A percentile compares a stretch with the other conserved stretches of the same genome.
Conservation (phyloP, 2,888 invertebrate genomes). For the Andrena haemorrhoa region DNA sequence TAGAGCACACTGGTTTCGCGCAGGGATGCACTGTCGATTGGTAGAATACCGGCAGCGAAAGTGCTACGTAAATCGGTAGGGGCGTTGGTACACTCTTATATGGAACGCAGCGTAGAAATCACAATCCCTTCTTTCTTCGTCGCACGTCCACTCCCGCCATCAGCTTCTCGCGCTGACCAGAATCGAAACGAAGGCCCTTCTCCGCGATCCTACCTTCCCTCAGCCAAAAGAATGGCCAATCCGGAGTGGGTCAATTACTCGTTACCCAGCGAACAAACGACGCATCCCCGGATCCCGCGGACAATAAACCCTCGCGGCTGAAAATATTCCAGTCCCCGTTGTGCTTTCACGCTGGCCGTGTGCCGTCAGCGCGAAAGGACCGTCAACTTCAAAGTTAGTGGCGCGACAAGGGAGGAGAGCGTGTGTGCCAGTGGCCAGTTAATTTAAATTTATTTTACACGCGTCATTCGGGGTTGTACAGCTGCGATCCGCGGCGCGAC, state of each 20-base stretch:
- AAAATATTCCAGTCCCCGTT: background rate
- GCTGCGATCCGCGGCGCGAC: constrained; percentile 30
- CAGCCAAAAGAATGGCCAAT: background rate
- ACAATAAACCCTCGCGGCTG: constrained; percentile 14
- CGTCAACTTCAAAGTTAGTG: background rate
- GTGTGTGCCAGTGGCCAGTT: constrained; percentile 40
- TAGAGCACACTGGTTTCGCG: no score
- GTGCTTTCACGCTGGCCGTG: background rate
- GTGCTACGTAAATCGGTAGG: no score
- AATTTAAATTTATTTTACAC: constrained; percentile 57
- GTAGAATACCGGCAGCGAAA: no score
- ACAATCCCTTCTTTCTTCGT: background rate
- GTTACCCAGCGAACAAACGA: background rate
- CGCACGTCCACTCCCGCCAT: background rate
- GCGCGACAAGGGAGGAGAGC: background rate
- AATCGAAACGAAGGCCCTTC: background rate
- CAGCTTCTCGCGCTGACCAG: background rate
- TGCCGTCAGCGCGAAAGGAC: background rate
- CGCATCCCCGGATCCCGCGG: background rate
- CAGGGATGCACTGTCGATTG: no score
- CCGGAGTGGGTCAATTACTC: constrained; percentile 4
- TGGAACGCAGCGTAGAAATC: no score
- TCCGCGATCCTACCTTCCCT: background rate
- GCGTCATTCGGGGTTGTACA: constrained; percentile 33
- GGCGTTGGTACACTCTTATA: no score